These are phyloP conservation scores for Coptotermes formosanus DNA, from an alignment of 1,140 invertebrate genomes.

Conservation along the genomic window DNA sequence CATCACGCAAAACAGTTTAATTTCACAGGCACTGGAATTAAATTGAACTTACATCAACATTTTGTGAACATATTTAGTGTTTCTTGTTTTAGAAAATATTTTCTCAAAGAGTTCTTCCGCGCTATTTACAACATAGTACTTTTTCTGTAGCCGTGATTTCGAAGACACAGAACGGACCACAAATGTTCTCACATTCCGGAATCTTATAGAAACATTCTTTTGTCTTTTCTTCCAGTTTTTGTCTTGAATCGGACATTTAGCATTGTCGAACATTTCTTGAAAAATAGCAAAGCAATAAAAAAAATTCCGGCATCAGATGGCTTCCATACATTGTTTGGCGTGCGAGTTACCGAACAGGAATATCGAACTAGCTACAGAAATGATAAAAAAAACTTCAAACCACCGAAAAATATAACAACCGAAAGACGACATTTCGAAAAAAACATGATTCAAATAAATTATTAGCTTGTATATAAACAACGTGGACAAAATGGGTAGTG, in stretches of 20 bases:
- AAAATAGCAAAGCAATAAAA: not conserved
- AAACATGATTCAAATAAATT: not conserved
- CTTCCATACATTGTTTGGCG: not conserved
- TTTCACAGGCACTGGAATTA: not conserved
- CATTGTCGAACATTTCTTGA: slow-evolving; percentile 7
- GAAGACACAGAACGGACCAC: not conserved
- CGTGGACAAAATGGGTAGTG: not conserved
- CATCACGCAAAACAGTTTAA: not conserved
- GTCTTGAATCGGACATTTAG: not conserved
- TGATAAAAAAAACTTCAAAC: not conserved
- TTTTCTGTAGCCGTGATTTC: not conserved
- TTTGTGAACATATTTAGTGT: not conserved
- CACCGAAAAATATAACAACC: not conserved
- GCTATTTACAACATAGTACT: not conserved
- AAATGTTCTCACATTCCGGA: not conserved
- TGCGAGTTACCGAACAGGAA: not conserved
- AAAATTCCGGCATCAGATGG: not conserved
- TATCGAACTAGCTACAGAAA: not conserved
- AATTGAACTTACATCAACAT: not conserved
- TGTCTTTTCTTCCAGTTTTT: slow-evolving; percentile 1
- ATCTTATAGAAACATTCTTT: not conserved
- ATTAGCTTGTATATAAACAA: not conserved
- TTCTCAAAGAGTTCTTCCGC: not conserved
- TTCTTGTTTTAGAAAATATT: slow-evolving; percentile 3
- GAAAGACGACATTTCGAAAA: not conserved